These are phyloP conservation scores for Crenuchus spilurus DNA, from an alignment of 2,797 vertebrate species.

Conservation along the genomic window DNA sequence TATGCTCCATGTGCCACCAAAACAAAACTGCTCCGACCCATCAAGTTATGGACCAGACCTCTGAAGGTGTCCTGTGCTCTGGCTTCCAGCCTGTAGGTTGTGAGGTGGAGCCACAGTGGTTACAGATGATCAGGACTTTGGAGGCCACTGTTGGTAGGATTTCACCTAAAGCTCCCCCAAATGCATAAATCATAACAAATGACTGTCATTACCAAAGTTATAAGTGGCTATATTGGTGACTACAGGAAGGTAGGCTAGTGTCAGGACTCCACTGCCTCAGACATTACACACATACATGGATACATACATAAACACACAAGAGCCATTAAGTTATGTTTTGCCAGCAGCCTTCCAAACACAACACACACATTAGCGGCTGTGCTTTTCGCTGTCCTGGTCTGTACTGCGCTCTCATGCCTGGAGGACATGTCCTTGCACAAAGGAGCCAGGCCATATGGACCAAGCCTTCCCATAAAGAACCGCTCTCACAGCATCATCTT, in stretches of 20 bases:
- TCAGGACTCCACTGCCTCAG: conserved; percentile 63
- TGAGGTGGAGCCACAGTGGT: no score
- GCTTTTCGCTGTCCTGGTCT: conserved; percentile 74
- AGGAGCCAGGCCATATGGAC: conserved; percentile 62
- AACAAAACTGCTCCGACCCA: no score
- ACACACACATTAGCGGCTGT: conserved; percentile 69
- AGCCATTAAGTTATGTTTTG: conserved; percentile 67
- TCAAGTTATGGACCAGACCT: no score
- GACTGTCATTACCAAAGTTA: not conserved
- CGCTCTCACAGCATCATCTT: conserved; percentile 41
- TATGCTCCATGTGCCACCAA: no score
- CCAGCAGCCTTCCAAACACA: conserved; percentile 68
- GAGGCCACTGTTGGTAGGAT: no score
- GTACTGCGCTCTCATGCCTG: conserved; percentile 69
- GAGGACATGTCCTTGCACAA: conserved; percentile 78
- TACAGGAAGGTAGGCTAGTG: conserved; percentile 31
- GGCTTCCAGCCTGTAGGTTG: no score
- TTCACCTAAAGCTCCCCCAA: no score
- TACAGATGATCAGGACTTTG: no score
- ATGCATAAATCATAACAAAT: conserved; percentile 21
- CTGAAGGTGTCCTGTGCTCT: no score
- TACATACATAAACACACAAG: conserved; percentile 54
- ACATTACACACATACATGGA: conserved; percentile 4
- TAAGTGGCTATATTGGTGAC: conserved; percentile 8
- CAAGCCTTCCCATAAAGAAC: conserved; percentile 45